Conservation (phyloP, 2,888 invertebrate species). For the Oxystoma pomonae region DNA sequence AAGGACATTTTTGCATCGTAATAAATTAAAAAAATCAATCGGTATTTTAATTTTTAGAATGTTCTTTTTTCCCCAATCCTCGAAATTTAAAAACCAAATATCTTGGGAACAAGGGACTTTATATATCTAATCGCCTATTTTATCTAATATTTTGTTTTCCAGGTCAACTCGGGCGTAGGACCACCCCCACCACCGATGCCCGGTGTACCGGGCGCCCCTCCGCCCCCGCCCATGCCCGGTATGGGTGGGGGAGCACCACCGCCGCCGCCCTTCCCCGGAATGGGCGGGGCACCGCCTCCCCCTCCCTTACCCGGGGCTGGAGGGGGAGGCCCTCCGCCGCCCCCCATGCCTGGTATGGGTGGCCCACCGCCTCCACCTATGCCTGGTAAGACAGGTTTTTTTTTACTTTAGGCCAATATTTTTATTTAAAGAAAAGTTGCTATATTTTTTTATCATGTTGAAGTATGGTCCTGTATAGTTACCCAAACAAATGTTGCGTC, state of each 20-base stretch:
- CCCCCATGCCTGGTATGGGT: conserved; percentile 45
- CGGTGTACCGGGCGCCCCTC: conserved; percentile 42
- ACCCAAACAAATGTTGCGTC: too few species aligned
- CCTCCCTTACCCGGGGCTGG: conserved; percentile 44
- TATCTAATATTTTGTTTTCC: not conserved
- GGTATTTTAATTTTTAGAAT: too few species aligned
- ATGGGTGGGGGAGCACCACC: conserved; percentile 48
- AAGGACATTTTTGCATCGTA: too few species aligned
- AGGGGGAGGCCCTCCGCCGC: conserved; percentile 36
- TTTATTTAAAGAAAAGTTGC: too few species aligned
- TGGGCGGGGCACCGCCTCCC: conserved; percentile 39
- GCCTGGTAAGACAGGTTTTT: conserved; percentile 47
- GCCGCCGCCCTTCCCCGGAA: conserved; percentile 49
- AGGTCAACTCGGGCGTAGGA: conserved; percentile 2
- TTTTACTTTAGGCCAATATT: too few species aligned
- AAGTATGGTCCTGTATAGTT: too few species aligned
- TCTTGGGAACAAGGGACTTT: too few species aligned
- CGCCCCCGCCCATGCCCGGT: conserved; percentile 39
- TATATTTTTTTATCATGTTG: too few species aligned
- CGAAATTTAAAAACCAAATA: too few species aligned
- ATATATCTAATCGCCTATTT: not conserved
- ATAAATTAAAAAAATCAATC: too few species aligned
- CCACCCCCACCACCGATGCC: conserved; percentile 20
- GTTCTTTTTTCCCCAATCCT: too few species aligned
- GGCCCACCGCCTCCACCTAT: conserved; percentile 58